Base-by-base conservation (phyloP, 2,113 vertebrate genomes). In the Nothoprocta pentlandii region DNA sequence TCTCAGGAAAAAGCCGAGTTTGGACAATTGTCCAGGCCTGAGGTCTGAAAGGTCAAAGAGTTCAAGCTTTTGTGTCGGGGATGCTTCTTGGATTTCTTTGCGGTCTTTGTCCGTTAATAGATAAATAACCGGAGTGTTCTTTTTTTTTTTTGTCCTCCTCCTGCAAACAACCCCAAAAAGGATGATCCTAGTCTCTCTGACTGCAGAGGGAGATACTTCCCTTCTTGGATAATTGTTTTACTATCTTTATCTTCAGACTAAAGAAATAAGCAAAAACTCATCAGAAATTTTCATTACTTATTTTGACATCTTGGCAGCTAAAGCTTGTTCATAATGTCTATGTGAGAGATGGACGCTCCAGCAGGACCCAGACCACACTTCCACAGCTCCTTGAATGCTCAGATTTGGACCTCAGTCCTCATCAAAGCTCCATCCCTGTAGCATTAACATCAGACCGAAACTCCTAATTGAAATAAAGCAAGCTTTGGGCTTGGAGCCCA, bases 41-140 rank as follows among this genome's bases (percentile, higher is more conserved):
- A 94, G 97, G 90, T 86, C 92, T 82, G 92, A 80, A 85, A 97
- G 97, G 98, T 98, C 97, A 94, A 91, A 90, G 88, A 97, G 97
- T 97, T 98, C 97, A 98, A 80, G 97, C 97, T 98, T 98, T 98
- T 98, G 97, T 98, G 93, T 93, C 94, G 94, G 92, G 92, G 93
- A 94, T 98, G 97, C 97, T 98, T 97, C 98, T 98, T 96, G 93
- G 93, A 92, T 97, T 97, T 97, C 96, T 98, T 97, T 97, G 83
- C 95, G 96, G 97, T 98, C 98, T 98, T 99, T 99, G 98, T 98
- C 97, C 97, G 86, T 83, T 98, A 98, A 98, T 98, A 98, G 98
- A 98, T 98, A 98, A 97, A 98, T 97, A 98, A 98, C 97, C 93
- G 39, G 85, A 41, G 9, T 28, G 26, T 25, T 54, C 53, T 54